Evolutionary conservation across 2,888 invertebrate genomes (phyloP).

Genomic region (Ormyrus rosae): DNA sequence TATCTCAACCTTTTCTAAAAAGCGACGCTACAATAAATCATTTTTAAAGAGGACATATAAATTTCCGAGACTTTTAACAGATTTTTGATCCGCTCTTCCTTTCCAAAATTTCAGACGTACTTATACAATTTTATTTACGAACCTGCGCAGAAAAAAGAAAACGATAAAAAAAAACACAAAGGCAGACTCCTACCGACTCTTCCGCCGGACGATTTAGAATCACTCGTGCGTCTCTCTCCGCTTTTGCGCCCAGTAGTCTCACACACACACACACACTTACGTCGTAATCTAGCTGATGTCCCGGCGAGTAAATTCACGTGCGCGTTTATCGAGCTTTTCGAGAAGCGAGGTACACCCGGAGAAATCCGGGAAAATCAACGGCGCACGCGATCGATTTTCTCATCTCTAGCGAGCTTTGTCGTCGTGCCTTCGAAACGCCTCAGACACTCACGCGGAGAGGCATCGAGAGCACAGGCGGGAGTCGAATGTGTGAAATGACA

Average conservation of each 20-base stretch:
- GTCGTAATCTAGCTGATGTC: conserved; percentile 31
- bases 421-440: conserved; percentile 3
- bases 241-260: conserved; percentile 27
- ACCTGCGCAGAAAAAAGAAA: neutral
- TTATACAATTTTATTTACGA: neutral
- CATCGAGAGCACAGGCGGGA: conserved; percentile 17
- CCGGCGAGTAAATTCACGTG: conserved; percentile 25
- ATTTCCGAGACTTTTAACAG: neutral
- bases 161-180: no score
- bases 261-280: conserved; percentile 14
- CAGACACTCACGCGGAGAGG: conserved; percentile 14
- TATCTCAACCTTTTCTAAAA: conserved; percentile 27
- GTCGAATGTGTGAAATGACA: neutral
- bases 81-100: neutral
- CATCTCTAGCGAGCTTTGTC: conserved; percentile 35
- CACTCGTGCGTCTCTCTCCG: conserved; percentile 40
- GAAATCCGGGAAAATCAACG: conserved; percentile 3
- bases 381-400: conserved; percentile 9
- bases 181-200: conserved; percentile 45
- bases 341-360: conserved; percentile 7
- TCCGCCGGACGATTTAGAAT: conserved; percentile 45
- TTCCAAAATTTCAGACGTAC: neutral
- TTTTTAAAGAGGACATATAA: neutral
- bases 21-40: conserved; percentile 2
- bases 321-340: conserved; percentile 16